Evolutionary conservation across 2,113 vertebrate genomes (phyloP).

Genomic region (Recurvirostra avosetta): DNA sequence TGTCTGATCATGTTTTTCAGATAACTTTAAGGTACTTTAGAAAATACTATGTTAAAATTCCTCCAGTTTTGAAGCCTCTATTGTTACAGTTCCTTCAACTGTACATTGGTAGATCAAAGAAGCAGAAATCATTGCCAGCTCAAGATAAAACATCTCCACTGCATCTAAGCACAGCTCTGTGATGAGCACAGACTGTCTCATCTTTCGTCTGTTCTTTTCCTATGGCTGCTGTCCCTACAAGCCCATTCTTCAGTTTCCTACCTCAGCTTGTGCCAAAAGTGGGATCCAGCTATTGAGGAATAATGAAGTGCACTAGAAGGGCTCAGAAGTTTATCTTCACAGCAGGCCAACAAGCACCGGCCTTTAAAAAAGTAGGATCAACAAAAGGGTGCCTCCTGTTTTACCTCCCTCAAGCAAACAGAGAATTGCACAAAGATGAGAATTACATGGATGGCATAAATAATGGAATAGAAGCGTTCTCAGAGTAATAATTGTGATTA

Average conservation of each 20-base stretch:
- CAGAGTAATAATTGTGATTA: background rate
- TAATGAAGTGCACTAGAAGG: background rate
- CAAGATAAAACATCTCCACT: background rate
- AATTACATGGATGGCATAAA: background rate
- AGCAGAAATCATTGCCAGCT: background rate
- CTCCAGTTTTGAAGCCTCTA: background rate
- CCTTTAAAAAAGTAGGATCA: background rate
- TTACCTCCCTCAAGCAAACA: background rate
- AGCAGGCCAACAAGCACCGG: background rate
- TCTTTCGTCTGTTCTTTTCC: background rate
- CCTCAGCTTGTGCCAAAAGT: background rate
- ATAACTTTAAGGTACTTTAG: background rate
- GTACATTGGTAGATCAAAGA: background rate
- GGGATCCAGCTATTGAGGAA: background rate
- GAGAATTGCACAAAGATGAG: background rate
- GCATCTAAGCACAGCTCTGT: background rate
- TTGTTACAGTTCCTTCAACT: background rate
- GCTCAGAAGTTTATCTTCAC: background rate
- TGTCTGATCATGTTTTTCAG: background rate
- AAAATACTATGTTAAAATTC: background rate
- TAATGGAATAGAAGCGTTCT: background rate
- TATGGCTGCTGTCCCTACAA: background rate
- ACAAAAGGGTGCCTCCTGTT: background rate
- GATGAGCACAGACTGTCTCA: background rate
- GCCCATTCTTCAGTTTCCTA: background rate